Base-by-base conservation (phyloP, 2,888 invertebrate species). In the Halictus ligatus region DNA sequence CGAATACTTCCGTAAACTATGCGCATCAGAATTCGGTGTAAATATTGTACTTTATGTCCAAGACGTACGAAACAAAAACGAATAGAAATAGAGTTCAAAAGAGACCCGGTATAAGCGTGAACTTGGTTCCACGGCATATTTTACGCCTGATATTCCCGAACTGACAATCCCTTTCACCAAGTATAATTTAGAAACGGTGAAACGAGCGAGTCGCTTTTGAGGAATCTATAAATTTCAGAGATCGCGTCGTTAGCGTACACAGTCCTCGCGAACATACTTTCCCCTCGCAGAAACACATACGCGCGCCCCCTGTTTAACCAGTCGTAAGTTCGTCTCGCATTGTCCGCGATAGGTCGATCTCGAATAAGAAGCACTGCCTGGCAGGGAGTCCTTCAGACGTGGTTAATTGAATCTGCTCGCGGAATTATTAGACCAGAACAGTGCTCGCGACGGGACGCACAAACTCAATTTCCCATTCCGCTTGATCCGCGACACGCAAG, bases 401-500 rank as follows among this genome's bases (percentile, higher is more conserved):
- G 48, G 75, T 79, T 67, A 79, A 85, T 58, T 58, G 58, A 67
- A 77, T 48, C 69, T 67, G 64, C 21, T 40, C 18, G 29, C 54
- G 71, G 18, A 75, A 74, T 81, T 83, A 80, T 72, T 64, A 78
- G 75, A 78, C 78, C 64, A 73, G 64, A 78, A 75, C 29, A 46
- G 4, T 21, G 77, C 58, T n/a, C 67, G 46, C 54, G 40, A 69
- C 72, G 50, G 71, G 54, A 46, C 74, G 75, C 58, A 43, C 71
- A 60, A 54, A 78, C 83, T 82, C 48, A 82, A 82, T 72, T 81
- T 75, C 84, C 75, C 82, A 64, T 82, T 75, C 72, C 84, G 72
- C 71, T 72, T 72, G 75, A 75, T 76, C 75, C 35, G 73, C 67
- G 77, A 25, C 77, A 74, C 78, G 84, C 69, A 40, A 29, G 5